Base-by-base conservation (phyloP, 37 sponge, comb jelly and placozoan species). In the Spongia lamella region DNA sequence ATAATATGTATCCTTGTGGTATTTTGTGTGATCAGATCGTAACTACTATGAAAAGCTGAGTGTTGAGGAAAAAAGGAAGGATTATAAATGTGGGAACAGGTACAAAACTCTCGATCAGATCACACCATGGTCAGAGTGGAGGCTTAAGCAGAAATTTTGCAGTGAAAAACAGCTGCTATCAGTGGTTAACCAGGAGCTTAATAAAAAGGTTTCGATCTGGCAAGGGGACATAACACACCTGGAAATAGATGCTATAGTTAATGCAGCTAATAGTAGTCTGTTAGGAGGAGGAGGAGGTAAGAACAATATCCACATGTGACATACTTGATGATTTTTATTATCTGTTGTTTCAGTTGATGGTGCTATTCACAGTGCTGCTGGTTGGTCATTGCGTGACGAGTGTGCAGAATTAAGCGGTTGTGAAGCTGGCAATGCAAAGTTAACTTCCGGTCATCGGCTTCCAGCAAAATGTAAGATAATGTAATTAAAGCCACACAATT, bases 231-330 rank as follows among this genome's bases (percentile, higher is more conserved):
- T 96, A 62, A 96, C 93, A 37, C 16, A 31, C 14, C 81, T 96
- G 40, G 88, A 93, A 79, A 89, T 94, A 66, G 95, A 90, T 72
- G 93, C 91, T 30, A 98, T 98, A 24, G 99, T 98, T 21, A 98
- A 94, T 83, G 99, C 99, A 19, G 99, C 99, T 56, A 94, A 94
- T 61, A 63, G 59, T 32, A 81, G 86, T 39, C 85, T 94, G 26
- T 72, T 98, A 32, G 95, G 95, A 72, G 95, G 99, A 27, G 99
- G 99, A 31, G 93, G 93, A 78, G 83, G 83, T 82, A 50, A 58
- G 47, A 9, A 9, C 47, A 43, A 9, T 43, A 43, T 43, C 7
- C 24, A n/a, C 19, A 64, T 64, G 57, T 56, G 57, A 6, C 7
- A 25, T 26, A 25, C 2, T 43, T 43, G 47, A 43, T 43, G 7